A percentile compares a stretch with the other conserved stretches of the same genome.
These are phyloP conservation scores for Phyto melanocephala DNA, from an alignment of 2,888 invertebrate species.

Conservation along the genomic window DNA sequence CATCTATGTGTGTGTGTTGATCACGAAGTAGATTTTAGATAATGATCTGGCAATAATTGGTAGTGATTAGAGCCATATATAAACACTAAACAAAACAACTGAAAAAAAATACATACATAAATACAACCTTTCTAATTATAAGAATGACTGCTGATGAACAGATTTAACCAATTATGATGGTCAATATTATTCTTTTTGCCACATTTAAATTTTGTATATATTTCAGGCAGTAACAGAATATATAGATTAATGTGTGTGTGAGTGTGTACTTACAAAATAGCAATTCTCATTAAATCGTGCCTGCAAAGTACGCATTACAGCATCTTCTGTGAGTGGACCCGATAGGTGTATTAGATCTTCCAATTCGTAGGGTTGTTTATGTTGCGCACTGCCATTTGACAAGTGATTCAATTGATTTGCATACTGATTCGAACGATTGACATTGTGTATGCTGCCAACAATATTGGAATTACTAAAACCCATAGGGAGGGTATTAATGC, in stretches of 20 bases:
- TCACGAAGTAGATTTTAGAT: slow-evolving; percentile 42
- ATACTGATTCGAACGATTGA: slow-evolving; percentile 59
- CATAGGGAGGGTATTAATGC: slow-evolving; percentile 72
- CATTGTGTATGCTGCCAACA: slow-evolving; percentile 49
- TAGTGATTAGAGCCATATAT: slow-evolving; percentile 47
- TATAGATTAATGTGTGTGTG: background rate
- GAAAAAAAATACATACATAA: too few species aligned
- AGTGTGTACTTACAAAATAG: slow-evolving; percentile 87
- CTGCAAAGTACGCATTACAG: slow-evolving; percentile 93
- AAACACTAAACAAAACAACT: slow-evolving; percentile 43
- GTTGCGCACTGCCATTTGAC: slow-evolving; percentile 38
- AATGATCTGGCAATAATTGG: slow-evolving; percentile 57
- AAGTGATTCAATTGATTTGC: slow-evolving; percentile 54
- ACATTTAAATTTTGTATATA: background rate
- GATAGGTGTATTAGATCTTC: slow-evolving; percentile 95
- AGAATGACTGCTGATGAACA: slow-evolving; percentile 38
- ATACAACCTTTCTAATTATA: slow-evolving; percentile 35
- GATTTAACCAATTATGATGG: slow-evolving; percentile 46
- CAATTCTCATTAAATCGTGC: slow-evolving; percentile 91
- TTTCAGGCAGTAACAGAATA: background rate
- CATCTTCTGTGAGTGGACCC: slow-evolving; percentile 95
- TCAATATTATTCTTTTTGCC: slow-evolving; percentile 14
- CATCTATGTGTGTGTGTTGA: background rate
- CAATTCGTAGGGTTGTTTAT: slow-evolving; percentile 80
- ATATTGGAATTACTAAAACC: slow-evolving; percentile 67